A percentile compares a stretch with the other conserved stretches of the same genome.
Evolutionary conservation across 2,797 vertebrate genomes (phyloP).

Genomic region (Alca torda): DNA sequence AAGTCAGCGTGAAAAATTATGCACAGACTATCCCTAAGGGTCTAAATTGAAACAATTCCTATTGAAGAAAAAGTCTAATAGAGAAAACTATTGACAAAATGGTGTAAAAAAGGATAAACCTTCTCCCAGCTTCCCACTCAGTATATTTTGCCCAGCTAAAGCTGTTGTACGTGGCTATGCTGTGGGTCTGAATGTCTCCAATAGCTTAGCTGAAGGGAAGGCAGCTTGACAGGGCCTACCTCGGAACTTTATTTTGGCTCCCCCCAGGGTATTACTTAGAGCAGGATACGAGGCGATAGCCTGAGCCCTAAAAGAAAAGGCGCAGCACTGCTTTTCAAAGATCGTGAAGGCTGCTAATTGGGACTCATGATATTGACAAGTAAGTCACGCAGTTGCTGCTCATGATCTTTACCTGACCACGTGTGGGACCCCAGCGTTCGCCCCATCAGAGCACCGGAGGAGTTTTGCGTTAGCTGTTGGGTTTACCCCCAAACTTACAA

Average conservation of each 20-base stretch:
- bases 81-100: background rate
- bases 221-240: background rate
- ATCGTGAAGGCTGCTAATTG: background rate
- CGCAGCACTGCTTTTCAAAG: background rate
- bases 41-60: slow-evolving; percentile 38
- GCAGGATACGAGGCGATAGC: background rate
- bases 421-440: background rate
- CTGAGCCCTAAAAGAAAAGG: background rate
- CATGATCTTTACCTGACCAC: background rate
- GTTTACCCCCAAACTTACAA: background rate
- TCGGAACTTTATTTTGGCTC: background rate
- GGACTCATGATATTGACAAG: background rate
- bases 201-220: background rate
- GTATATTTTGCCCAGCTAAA: background rate
- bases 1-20: slow-evolving; percentile 59
- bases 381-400: background rate
- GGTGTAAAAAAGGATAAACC: background rate
- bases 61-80: slow-evolving; percentile 24
- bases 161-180: background rate
- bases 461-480: background rate
- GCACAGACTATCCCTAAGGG: slow-evolving; percentile 5
- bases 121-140: background rate
- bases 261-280: background rate
- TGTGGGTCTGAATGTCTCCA: background rate
- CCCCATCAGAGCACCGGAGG: background rate